Conservation (phyloP, 1,140 invertebrate species). For the Pseudomyrmex flavicornis region DNA sequence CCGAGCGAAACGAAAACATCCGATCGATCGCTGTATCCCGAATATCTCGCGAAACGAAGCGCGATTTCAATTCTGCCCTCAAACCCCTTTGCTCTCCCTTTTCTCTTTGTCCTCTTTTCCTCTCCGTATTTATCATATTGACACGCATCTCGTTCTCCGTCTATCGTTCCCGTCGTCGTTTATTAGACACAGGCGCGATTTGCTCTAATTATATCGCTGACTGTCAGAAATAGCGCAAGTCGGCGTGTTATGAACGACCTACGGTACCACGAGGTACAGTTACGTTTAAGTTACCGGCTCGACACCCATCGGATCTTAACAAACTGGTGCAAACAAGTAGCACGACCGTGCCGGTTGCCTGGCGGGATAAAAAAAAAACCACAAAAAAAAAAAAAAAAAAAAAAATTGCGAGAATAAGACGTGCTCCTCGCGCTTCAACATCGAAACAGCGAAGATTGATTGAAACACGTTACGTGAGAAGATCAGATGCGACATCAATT, state of each 20-base stretch:
- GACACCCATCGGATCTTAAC: conserved; percentile 29
- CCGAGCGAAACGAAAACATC: conserved; percentile 38
- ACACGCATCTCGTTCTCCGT: conserved; percentile 4
- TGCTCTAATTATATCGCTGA: conserved; percentile 73
- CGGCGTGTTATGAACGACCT: conserved; percentile 67
- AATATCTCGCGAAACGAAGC: conserved; percentile 12
- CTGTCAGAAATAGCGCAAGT: conserved; percentile 74
- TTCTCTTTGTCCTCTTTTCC: background rate
- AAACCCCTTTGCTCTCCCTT: background rate
- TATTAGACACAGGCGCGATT: conserved; percentile 61
- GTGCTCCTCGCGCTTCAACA: background rate
- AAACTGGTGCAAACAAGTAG: conserved; percentile 33
- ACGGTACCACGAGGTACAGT: conserved; percentile 70
- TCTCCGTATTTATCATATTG: conserved; percentile 9
- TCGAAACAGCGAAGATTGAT: background rate
- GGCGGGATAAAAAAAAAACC: background rate
- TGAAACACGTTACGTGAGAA: background rate
- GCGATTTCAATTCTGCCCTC: conserved; percentile 38
- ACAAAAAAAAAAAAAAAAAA: background rate
- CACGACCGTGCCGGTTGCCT: background rate
- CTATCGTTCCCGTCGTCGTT: conserved; percentile 21
- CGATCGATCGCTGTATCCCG: conserved; percentile 40
- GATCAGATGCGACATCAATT: background rate
- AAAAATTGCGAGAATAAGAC: background rate
- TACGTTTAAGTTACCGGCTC: conserved; percentile 65